Percentiles rank a stretch among this genome's conserved stretches.
Conservation (phyloP, 2,888 invertebrate species). For the Tipula lateralis region DNA sequence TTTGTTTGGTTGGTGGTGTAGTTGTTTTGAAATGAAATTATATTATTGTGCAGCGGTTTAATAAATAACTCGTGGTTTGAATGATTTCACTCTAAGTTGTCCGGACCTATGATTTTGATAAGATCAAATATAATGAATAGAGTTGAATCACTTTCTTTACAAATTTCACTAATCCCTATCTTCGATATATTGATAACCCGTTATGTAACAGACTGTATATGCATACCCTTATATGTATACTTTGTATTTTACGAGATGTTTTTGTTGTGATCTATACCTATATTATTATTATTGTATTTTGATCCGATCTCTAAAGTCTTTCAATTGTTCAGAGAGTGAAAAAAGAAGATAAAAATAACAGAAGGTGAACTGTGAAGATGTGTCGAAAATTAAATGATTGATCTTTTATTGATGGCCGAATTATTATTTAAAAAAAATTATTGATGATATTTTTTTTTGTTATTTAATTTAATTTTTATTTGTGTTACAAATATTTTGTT, state of each 20-base stretch:
- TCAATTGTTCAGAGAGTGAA: not conserved
- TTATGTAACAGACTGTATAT: not conserved
- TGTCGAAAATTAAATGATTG: constrained; percentile 24
- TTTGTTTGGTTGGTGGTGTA: no score
- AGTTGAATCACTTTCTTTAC: no score
- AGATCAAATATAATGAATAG: no score
- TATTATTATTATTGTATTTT: not conserved
- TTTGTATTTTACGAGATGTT: not conserved
- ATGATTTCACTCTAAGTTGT: no score
- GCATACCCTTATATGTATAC: not conserved
- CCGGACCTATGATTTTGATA: no score
- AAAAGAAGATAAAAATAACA: not conserved
- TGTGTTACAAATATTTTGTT: constrained; percentile 24
- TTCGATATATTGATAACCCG: not conserved
- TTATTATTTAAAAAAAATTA: constrained; percentile 8
- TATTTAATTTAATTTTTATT: constrained; percentile 15
- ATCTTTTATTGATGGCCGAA: constrained; percentile 24
- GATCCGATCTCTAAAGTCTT: not conserved
- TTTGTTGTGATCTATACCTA: constrained; percentile 13
- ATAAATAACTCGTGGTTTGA: no score
- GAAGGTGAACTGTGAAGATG: constrained; percentile 1
- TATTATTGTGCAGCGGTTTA: no score
- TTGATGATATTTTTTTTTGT: constrained; percentile 2
- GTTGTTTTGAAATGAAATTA: no score
- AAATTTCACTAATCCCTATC: no score